Evolutionary conservation across 1,140 invertebrate species (phyloP), one percentile per base, ranked within the genome.

Genomic region (Zaprionus inermis): DNA sequence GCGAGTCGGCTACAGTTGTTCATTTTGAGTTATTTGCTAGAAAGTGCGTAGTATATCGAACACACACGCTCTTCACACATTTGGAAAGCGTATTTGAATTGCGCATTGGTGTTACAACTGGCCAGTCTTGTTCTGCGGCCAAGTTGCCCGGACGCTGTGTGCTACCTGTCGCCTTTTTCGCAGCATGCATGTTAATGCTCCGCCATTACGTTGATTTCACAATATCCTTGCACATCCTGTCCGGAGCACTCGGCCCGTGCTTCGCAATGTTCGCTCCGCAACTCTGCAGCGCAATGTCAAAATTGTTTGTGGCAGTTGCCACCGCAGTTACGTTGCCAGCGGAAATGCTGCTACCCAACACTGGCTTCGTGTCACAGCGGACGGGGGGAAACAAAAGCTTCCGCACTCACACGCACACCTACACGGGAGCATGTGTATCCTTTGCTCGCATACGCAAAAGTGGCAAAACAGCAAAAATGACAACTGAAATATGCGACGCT

Each of bases 241-340:
- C 67, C 71, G 52, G 41, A 57, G 59, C 70, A 75, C 57, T 67
- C 54, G 54, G 59, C 7, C 58, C 36, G 61, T 65, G 36, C 55
- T 65, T 3, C 41, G 60, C 34, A 60, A 55, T 52, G n/a, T 44
- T 16, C 38, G 38, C 57, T 56, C 59, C 41, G 66, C 65, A 67
- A 76, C 60, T 66, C 61, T 57, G 77, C 78, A 78, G 54, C 60
- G 81, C 69, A 79, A 86, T 88, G 82, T 86, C 79, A 86, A 81
- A 86, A 86, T 88, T 86, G 82, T 79, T 86, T 88, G 83, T 88
- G 83, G 82, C 82, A 88, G 79, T 88, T 82, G 82, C 75, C 68
- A 72, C 82, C 83, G 76, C 80, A 84, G 80, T 49, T 81, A 68
- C 79, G 71, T 75, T 79, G 80, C 76, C 76, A 85, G 82, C 82